Conservation (phyloP, 53 echinoderm and acorn worm genomes). For the Echinometra lucunter region DNA sequence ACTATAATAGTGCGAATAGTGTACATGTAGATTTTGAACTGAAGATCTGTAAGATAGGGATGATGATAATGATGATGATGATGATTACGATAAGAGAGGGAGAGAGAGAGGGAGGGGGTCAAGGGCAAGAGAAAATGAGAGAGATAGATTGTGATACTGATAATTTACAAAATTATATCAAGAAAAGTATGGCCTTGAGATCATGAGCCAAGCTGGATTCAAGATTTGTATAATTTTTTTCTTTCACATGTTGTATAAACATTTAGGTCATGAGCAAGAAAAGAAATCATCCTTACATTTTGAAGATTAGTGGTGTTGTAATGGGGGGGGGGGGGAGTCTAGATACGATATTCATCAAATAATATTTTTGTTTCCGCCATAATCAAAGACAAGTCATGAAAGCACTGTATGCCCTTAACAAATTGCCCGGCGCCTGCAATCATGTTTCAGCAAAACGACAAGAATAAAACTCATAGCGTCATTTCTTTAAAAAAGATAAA, state of each 20-base stretch:
- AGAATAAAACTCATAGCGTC: background rate
- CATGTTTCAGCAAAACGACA: background rate
- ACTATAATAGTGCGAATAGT: too few species aligned
- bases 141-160: background rate
- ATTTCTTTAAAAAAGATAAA: background rate
- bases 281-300: background rate
- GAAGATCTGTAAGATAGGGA: too few species aligned
- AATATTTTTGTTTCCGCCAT: background rate
- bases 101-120: too few species aligned
- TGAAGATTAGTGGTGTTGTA: background rate
- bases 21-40: too few species aligned
- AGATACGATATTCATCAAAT: background rate
- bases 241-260: background rate
- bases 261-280: background rate
- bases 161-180: background rate
- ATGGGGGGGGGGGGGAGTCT: background rate
- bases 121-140: too few species aligned
- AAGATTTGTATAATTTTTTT: background rate
- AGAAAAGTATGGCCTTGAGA: background rate
- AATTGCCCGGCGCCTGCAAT: conserved; percentile 35
- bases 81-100: too few species aligned
- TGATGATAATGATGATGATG: too few species aligned
- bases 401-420: background rate
- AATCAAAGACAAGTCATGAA: background rate
- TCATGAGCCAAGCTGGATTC: too few species aligned